Base-by-base conservation (phyloP, 64 coral and sea anemone genomes). In the Pocillopora damicornis region DNA sequence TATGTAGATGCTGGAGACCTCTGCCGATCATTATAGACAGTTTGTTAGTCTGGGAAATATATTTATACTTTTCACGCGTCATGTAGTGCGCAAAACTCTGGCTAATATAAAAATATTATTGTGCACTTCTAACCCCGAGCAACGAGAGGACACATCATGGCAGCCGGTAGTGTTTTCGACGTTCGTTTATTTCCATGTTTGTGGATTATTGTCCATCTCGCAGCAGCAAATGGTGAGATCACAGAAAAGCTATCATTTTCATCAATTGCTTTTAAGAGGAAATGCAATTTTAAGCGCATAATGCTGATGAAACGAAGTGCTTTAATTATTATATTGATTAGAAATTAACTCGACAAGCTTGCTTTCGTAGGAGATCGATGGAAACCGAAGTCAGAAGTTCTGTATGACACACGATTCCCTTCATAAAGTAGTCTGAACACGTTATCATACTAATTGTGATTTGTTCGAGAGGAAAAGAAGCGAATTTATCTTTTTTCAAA, bases 191-290 rank as follows among this genome's bases (percentile, higher is more conserved):
- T 85, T 85, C 64, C 69, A 73, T 36, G 56, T 11, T 23, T 73
- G 37, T 71, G 13, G 35, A 25, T 85, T 22, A 58, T 30, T 58
- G 22, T 85, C 38, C 20, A 85, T 45, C 13, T 72, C 6, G 65
- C 35, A 23, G 81, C 68, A 15, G 81, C 35, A 15, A 57, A 59
- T 58, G 81, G 81, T 85, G 72, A 85, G 81, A 20, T 69, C 2
- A 58, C 16, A 25, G 5, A 13, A 17, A 12, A 37, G 26, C 77
- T 78, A 78, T 14, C 8, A 35, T 63, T 23, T 18, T 81, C 35
- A 18, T 35, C 34, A 34, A n/a, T 62, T 23, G 15, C 12, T 13
- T 16, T 64, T n/a, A 35, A 38, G 3, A n/a, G 6, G 65, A 10
- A n/a, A 35, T 63, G 5, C 16, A 62, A 37, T 62, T 35, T 77